Conservation (phyloP, 1,140 invertebrate genomes). For the Eufriesea mexicana region DNA sequence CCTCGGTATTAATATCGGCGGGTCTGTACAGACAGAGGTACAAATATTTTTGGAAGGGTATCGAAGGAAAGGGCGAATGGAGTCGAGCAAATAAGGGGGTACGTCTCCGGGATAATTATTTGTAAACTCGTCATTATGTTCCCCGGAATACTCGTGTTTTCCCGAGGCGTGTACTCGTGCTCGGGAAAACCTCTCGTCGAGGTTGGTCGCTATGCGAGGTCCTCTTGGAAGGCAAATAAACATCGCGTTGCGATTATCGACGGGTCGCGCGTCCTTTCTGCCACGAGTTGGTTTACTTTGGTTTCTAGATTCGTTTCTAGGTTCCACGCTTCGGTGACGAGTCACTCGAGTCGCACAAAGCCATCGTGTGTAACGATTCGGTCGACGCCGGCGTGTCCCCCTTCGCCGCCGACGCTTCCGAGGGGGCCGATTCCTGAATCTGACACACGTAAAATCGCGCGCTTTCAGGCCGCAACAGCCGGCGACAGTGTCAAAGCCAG, state of each 20-base stretch:
- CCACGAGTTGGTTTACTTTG: conserved; percentile 49
- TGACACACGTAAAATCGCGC: conserved; percentile 63
- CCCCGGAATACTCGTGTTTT: conserved; percentile 26
- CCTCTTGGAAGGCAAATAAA: conserved; percentile 33
- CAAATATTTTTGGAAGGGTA: not conserved
- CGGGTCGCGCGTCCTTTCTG: not conserved
- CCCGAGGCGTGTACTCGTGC: conserved; percentile 1
- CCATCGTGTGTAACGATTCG: conserved; percentile 50
- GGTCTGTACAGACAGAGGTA: not conserved
- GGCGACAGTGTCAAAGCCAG: conserved; percentile 55
- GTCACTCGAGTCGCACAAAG: conserved; percentile 55
- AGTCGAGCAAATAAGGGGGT: not conserved
- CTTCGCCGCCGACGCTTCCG: not conserved
- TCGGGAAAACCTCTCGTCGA: too few species aligned
- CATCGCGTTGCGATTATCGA: conserved; percentile 24
- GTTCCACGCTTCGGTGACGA: conserved; percentile 38
- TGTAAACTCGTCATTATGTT: conserved; percentile 34
- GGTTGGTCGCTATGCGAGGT: too few species aligned
- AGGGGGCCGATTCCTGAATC: conserved; percentile 38
- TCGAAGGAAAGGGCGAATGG: not conserved
- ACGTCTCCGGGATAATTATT: conserved; percentile 37
- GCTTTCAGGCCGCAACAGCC: conserved; percentile 30
- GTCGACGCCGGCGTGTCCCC: not conserved
- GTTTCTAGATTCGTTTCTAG: conserved; percentile 28
- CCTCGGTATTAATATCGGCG: not conserved